Base-by-base conservation (phyloP, 92 coral and sea anemone genomes). In the Porites evermanni region DNA sequence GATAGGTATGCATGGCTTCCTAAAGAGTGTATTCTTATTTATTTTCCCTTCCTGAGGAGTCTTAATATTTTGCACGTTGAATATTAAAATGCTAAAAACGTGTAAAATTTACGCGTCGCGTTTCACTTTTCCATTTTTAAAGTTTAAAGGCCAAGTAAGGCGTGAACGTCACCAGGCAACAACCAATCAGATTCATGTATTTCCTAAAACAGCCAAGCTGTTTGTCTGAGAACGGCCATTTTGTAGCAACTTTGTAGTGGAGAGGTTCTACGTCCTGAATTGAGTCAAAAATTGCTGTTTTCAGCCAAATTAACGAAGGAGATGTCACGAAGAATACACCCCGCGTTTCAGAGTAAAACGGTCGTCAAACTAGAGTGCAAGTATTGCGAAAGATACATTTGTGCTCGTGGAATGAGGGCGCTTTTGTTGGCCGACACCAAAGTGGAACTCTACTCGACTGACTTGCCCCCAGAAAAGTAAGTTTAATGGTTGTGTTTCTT, bases 371-470 rank as follows among this genome's bases (percentile, higher is more conserved):
- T 97, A 72, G 97, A 96, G 79, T 97, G 99, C 86, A 92, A 91
- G 63, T 97, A 78, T 76, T 97, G 99, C 69, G 98, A 97, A 79
- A 91, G 96, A 68, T 87, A 91, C 70, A 93, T 97, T 63, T 97
- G 99, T 84, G 89, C 92, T 79, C 94, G 99, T 53, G 99, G 99
- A 21, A 97, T 97, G 99, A 88, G 95, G 71, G 99, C 99, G 23
- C 93, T 95, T 23, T 90, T 97, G 61, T 81, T 97, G 70, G 99
- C 99, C 87, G 99, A 97, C 72, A 93, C 98, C 19, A 97, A 93
- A 70, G 99, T 97, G 26, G 99, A 97, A 81, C 88, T 97, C 38
- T 97, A 95, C 94, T 97, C 99, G 90, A 97, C 99, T 13, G 99
- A 97, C 64, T 86, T 97, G 77, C 99, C 99, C 64, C 99, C 99